Evolutionary conservation across 2,888 invertebrate genomes (phyloP).

Genomic region (Ganaspis brasiliensis): DNA sequence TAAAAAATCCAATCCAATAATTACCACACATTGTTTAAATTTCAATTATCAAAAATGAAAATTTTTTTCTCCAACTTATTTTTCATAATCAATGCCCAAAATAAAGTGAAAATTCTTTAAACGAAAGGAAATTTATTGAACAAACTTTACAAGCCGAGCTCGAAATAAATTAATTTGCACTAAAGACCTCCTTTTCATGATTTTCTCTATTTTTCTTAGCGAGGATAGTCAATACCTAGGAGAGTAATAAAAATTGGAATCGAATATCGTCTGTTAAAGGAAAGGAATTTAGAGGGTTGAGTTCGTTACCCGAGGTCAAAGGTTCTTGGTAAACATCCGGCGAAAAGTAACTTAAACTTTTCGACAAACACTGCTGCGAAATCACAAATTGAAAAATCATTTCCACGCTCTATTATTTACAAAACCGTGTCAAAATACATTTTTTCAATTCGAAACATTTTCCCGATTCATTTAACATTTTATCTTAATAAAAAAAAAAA

Average conservation of each 20-base stretch:
- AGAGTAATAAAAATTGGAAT: conserved; percentile 24
- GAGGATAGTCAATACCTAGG: neutral
- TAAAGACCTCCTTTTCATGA: neutral
- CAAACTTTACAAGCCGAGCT: too few relatives aligned
- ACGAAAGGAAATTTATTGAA: neutral
- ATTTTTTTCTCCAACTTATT: too few relatives aligned
- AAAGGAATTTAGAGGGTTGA: conserved; percentile 9
- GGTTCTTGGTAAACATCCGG: conserved; percentile 29
- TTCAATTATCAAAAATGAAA: too few relatives aligned
- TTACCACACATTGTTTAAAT: too few relatives aligned
- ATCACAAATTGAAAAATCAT: conserved; percentile 2
- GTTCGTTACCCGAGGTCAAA: neutral
- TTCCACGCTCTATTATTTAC: neutral
- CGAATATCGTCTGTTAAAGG: conserved; percentile 15
- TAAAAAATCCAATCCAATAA: too few relatives aligned
- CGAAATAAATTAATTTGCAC: neutral
- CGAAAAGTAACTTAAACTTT: conserved; percentile 3
- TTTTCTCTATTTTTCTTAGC: conserved; percentile 11
- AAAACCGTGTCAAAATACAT: neutral
- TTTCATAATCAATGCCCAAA: too few relatives aligned
- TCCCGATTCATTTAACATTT: too few relatives aligned
- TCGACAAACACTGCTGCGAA: neutral
- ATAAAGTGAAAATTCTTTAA: too few relatives aligned
- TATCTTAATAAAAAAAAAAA: too few relatives aligned
- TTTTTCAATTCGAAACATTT: neutral